Evolutionary conservation across 2,888 invertebrate genomes (phyloP), one percentile per base, ranked within the genome.

Genomic region (Bombylius discolor): DNA sequence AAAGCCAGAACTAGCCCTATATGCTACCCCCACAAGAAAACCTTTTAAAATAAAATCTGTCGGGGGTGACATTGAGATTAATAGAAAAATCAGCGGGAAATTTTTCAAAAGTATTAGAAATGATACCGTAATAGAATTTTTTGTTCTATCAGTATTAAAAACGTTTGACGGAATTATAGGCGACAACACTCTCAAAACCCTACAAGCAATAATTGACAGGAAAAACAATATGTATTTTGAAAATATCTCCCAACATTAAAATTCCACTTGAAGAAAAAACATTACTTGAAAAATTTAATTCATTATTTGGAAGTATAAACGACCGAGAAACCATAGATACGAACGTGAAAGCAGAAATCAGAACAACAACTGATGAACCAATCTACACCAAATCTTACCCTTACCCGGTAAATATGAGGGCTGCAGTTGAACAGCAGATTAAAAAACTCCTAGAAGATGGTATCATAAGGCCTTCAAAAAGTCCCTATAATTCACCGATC

Each of bases 291-390:
- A 46, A 55, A 23, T 47, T 34, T 7, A 34, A 54, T 5, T 45
- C 13, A n/a, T 34, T 49, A 31, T 55, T 58, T 39, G 57, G 55
- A 31, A 51, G 53, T 8, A 53, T 56, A n/a, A 47, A 48, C 9
- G 52, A 54, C 12, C n/a, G 45, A 23, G 58, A 58, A 32, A 46
- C 49, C 45, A 39, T 55, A 5, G 48, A 53, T 7, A 58, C 56
- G 2, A 53, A 42, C 14, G 60, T 68, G 1, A 66, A 64, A 58
- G 70, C 71, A 49, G 49, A 63, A 46, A 72, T 72, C 12, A 53
- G 59, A 49, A 65, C 65, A 1, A 60, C 56, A 8, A 56, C 61
- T 34, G 56, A 62, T 32, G 50, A 52, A 7, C 68, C 67, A 5
- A 61, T 67, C 7, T 61, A 60, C 52, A 55, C 62, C 5, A 67